Base-by-base conservation (phyloP, 1,140 invertebrate species). In the Carposina sasakii region DNA sequence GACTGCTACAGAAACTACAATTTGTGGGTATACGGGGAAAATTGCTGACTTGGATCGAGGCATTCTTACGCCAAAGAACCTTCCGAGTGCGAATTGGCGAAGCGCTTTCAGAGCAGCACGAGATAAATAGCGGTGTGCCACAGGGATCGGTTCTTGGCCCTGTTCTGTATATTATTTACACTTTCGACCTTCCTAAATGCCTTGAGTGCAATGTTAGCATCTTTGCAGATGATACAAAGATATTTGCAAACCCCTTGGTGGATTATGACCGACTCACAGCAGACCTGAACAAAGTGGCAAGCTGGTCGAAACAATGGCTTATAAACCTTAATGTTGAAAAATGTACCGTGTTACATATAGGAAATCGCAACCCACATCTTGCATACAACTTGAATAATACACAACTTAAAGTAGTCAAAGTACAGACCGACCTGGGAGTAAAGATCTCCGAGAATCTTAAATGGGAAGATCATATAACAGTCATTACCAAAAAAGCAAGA, bases 1-100 rank as follows among this genome's bases (percentile, higher is more conserved):
- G 51, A 50, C 34, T 54, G 12, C 12, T 54, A 13, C 3, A 10
- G 20, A 54, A 54, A 33, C 44, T 54, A 12, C 33, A 54, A 17
- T 37, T 40, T 26, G n/a, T n/a, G n/a, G n/a, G n/a, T n/a, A 17
- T 54, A 30, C 45, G 45, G 13, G 45, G 51, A 12, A 40, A 39
- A 22, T 13, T 50, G 24, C 51, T 54, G 20, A 2, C 8, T 9
- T 48, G 51, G 51, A 49, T 54, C 10, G 16, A 15, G n/a, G 31
- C 6, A 10, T 54, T 54, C 30, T 22, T 54, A 9, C 13, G 40
- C 4, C 15, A 23, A 17, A 34, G 30, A 40, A 23, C n/a, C n/a
- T 44, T 48, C 20, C 12, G 17, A 10, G 51, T 54, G 6, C 43
- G 50, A 40, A 37, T 57, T 2, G 51, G 42, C 4, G 41, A 43